A percentile compares a stretch with the other conserved stretches of the same genome.
Conservation (phyloP, 2,888 invertebrate species). For the Drosophila eohydei region DNA sequence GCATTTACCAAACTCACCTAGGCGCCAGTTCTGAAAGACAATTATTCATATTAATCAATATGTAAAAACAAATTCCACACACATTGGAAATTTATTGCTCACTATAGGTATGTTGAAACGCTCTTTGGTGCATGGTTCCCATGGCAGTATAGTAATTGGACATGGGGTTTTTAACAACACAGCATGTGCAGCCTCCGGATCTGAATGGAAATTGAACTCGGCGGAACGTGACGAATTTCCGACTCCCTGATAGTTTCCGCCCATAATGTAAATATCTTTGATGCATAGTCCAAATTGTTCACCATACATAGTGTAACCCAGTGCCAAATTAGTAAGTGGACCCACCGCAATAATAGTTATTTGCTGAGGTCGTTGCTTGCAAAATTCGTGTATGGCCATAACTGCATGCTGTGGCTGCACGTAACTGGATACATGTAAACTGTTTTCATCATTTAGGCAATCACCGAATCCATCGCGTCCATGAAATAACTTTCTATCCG, state of each 20-base stretch:
- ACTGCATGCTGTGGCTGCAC: constrained; percentile 87
- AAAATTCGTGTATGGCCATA: constrained; percentile 87
- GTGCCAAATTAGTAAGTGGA: constrained; percentile 92
- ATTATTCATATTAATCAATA: neutral
- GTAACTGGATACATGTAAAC: constrained; percentile 82
- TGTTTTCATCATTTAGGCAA: constrained; percentile 78
- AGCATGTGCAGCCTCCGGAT: constrained; percentile 91
- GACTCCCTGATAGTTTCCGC: constrained; percentile 88
- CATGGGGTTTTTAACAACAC: constrained; percentile 87
- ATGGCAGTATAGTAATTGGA: constrained; percentile 88
- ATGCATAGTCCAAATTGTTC: constrained; percentile 87
- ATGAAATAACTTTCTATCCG: constrained; percentile 85
- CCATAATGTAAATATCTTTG: constrained; percentile 91
- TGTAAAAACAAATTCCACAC: neutral
- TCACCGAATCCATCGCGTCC: constrained; percentile 91
- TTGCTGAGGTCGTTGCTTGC: constrained; percentile 86
- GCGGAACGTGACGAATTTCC: constrained; percentile 88
- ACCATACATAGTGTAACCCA: constrained; percentile 89
- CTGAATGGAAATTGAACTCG: constrained; percentile 91
- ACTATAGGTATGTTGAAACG: constrained; percentile 80
- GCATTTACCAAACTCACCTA: constrained; percentile 84
- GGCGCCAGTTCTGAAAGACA: constrained; percentile 86
- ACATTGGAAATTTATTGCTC: constrained; percentile 33
- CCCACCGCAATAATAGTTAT: constrained; percentile 89
- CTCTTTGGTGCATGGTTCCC: constrained; percentile 88